Evolutionary conservation across 2,113 vertebrate species (phyloP).

Genomic region (Desmodus rotundus): DNA sequence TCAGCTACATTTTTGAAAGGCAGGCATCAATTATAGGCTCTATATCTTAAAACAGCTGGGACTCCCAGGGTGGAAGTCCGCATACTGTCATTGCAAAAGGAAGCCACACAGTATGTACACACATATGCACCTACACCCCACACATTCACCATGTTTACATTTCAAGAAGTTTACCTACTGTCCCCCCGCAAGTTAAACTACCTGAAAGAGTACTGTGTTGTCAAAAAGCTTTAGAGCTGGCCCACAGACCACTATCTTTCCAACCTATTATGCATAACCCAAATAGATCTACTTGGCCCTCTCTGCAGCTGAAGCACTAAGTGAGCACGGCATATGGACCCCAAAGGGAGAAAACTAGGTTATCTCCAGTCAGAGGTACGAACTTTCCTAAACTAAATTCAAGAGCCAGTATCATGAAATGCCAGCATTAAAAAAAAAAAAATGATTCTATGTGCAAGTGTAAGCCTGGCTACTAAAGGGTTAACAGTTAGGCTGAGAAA

Average conservation of each 20-base stretch:
- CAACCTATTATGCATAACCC: background rate
- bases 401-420: background rate
- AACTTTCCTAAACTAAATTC: background rate
- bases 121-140: background rate
- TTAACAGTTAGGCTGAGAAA: background rate
- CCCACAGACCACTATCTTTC: background rate
- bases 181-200: background rate
- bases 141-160: background rate
- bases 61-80: background rate
- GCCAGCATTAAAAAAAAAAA: background rate
- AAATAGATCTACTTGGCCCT: background rate
- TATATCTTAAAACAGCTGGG: background rate
- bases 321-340: background rate
- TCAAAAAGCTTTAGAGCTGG: background rate
- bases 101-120: background rate
- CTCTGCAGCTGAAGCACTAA: background rate
- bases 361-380: background rate
- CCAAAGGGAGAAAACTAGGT: background rate
- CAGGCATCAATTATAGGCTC: background rate
- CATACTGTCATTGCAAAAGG: background rate
- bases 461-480: background rate
- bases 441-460: background rate
- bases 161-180: background rate
- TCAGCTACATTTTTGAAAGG: background rate
- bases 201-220: background rate